These are phyloP conservation scores for Columbina picui DNA, from an alignment of 2,113 vertebrate species.

Conservation along the genomic window DNA sequence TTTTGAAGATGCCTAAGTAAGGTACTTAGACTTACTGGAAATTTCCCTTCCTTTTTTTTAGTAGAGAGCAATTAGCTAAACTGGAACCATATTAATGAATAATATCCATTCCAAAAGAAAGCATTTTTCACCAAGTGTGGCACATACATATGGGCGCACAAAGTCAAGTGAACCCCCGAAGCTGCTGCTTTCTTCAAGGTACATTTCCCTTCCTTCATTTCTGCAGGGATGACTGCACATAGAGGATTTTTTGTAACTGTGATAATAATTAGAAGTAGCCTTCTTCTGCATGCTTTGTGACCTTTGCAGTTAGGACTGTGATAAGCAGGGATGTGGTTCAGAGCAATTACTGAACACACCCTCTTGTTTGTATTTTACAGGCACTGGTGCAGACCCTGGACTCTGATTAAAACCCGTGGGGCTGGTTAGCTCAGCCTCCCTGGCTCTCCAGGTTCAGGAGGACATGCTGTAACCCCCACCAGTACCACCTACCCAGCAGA, in stretches of 20 bases:
- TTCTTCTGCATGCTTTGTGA: neutral
- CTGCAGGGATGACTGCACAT: neutral
- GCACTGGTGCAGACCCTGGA: accelerated
- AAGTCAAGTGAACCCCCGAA: neutral
- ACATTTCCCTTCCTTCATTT: neutral
- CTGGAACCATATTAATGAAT: neutral
- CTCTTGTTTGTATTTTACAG: neutral
- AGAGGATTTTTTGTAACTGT: neutral
- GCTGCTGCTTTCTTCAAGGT: neutral
- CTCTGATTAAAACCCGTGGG: neutral
- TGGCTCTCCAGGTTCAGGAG: neutral
- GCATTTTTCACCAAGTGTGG: neutral
- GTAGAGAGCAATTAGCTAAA: neutral
- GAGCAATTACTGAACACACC: neutral
- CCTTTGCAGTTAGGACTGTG: neutral
- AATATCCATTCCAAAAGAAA: neutral
- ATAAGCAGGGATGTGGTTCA: neutral
- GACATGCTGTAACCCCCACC: neutral
- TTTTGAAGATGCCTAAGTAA: neutral
- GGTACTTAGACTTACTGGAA: neutral
- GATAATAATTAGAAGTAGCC: neutral
- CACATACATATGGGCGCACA: neutral
- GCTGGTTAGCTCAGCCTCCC: neutral
- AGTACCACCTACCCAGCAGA: neutral
- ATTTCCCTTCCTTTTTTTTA: neutral